Conservation (phyloP, 2,888 invertebrate species). For the Drosophila flavopinicola region DNA sequence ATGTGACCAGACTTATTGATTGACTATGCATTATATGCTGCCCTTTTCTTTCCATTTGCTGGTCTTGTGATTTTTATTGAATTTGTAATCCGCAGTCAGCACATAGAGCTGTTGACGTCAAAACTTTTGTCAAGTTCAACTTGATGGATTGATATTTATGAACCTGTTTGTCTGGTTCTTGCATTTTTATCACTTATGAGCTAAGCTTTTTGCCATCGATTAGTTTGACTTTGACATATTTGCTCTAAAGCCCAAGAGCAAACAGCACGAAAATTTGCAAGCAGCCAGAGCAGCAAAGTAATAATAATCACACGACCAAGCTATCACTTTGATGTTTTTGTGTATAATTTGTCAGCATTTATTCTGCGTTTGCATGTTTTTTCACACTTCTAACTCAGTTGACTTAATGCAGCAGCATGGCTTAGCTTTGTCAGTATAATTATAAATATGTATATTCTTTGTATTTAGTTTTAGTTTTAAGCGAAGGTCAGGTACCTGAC, state of each 20-base stretch:
- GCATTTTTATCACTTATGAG: constrained; percentile 18
- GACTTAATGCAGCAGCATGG: constrained; percentile 5
- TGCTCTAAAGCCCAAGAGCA: constrained; percentile 10
- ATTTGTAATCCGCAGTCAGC: constrained; percentile 13
- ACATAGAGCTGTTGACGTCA: constrained; percentile 34
- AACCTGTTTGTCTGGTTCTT: constrained; percentile 6
- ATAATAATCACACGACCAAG: constrained; percentile 21
- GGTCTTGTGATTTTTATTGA: constrained; percentile 25
- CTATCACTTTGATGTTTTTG: constrained; percentile 26
- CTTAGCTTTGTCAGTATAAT: constrained; percentile 12
- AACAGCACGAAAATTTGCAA: constrained; percentile 8
- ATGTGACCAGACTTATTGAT: constrained; percentile 35
- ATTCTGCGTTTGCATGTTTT: constrained; percentile 15
- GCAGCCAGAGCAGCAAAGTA: constrained; percentile 10
- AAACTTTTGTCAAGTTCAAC: constrained; percentile 33
- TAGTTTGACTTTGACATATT: constrained; percentile 53
- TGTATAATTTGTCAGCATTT: constrained; percentile 8
- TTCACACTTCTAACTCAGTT: neutral
- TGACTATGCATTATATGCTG: constrained; percentile 32
- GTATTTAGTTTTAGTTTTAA: constrained; percentile 41
- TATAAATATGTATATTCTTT: neutral
- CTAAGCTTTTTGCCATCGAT: constrained; percentile 54
- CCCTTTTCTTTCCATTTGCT: neutral
- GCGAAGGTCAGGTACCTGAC: constrained; percentile 29
- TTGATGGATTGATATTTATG: constrained; percentile 59